Evolutionary conservation across 2,113 vertebrate species (phyloP).

Genomic region (Asarcornis scutulata): DNA sequence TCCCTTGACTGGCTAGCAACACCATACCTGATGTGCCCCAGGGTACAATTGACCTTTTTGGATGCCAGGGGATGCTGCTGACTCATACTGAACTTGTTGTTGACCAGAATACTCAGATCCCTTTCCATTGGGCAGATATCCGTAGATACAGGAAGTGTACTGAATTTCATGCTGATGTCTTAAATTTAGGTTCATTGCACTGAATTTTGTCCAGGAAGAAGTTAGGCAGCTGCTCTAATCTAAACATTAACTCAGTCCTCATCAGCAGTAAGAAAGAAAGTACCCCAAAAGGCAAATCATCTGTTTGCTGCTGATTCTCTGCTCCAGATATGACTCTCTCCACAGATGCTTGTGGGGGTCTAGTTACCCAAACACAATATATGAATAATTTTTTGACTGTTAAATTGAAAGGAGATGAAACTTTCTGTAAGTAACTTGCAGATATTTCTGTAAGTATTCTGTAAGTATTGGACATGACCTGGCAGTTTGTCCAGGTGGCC

Average conservation of each 20-base stretch:
- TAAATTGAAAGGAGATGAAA: neutral
- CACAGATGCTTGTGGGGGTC: neutral
- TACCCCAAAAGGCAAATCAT: rapidly evolving
- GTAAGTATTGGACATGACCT: no score
- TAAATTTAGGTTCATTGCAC: neutral
- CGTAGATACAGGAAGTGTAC: neutral
- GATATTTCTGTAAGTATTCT: no score
- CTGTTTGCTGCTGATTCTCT: neutral
- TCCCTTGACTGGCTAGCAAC: no score
- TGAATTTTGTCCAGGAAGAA: neutral
- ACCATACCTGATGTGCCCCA: no score
- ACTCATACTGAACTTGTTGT: neutral
- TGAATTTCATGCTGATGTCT: neutral
- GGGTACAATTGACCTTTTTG: neutral
- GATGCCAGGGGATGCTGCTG: neutral
- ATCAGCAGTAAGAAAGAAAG: neutral
- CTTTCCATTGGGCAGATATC: neutral
- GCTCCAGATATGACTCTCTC: neutral
- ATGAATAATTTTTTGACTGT: neutral
- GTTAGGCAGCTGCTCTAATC: neutral
- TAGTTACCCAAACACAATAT: neutral
- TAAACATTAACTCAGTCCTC: neutral
- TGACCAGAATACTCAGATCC: neutral
- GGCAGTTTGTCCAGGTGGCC: no score
- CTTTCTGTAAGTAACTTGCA: neutral